A percentile compares a stretch with the other conserved stretches of the same genome.
These are phyloP conservation scores for Phasianus colchicus DNA, from an alignment of 2,113 vertebrate species.

Conservation along the genomic window DNA sequence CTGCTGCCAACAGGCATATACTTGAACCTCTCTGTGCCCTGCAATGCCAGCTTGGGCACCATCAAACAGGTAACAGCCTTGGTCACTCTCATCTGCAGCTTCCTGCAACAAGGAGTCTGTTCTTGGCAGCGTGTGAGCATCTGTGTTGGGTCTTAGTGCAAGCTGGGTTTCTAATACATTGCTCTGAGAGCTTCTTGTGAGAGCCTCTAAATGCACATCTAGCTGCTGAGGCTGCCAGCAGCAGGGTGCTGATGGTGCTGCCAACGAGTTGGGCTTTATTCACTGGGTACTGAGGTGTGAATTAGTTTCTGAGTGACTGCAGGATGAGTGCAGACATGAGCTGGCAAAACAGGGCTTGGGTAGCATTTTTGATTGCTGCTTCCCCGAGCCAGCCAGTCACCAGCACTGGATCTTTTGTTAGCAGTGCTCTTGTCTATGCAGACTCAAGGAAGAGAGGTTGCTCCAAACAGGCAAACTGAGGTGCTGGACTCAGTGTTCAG, in stretches of 20 bases:
- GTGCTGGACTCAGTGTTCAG: background rate
- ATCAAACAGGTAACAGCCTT: constrained; percentile 89
- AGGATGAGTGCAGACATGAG: background rate
- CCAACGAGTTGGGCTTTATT: background rate
- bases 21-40: constrained; percentile 89
- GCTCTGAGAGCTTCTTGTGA: background rate
- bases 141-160: background rate
- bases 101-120: background rate
- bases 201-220: background rate
- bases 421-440: background rate
- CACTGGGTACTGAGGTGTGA: background rate
- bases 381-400: too few relatives aligned
- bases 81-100: too few relatives aligned
- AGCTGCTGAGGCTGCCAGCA: background rate
- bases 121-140: background rate
- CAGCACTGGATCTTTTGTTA: background rate
- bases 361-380: background rate
- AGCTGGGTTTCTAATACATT: background rate
- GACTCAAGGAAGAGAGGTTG: background rate
- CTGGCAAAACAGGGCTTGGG: rapidly evolving
- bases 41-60: constrained; percentile 88
- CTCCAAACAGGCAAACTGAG: background rate
- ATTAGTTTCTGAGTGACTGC: background rate
- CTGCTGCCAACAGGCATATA: constrained; percentile 96
- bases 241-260: background rate